phyloP scores from a whole-genome alignment of 92 coral and sea anemone genomes.

The Porites divaricata region DNA sequence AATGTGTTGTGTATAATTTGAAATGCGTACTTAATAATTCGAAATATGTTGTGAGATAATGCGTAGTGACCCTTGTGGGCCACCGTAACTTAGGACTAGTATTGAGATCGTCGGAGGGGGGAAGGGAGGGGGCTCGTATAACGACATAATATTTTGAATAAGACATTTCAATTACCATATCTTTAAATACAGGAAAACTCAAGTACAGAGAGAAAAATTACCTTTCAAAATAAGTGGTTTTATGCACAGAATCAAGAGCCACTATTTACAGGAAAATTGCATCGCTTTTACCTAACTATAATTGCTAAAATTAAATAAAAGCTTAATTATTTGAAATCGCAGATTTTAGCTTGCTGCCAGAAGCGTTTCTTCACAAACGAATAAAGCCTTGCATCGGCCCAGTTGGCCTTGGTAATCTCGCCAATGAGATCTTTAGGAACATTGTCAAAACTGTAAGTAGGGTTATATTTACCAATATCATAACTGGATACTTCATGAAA shows the following conservation, averaged over 20 bases:
- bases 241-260: neutral
- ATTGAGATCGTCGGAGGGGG: too few relatives aligned
- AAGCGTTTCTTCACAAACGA: slow-evolving; percentile 68
- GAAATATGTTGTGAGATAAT: too few relatives aligned
- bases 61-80: too few relatives aligned
- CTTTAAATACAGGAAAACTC: too few relatives aligned
- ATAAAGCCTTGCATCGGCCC: slow-evolving; percentile 85
- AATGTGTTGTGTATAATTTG: too few relatives aligned
- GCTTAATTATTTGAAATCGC: slow-evolving; percentile 52
- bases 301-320: too few relatives aligned
- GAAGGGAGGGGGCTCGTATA: too few relatives aligned
- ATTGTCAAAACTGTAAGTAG: slow-evolving; percentile 49
- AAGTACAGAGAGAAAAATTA: too few relatives aligned
- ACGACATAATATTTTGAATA: too few relatives aligned
- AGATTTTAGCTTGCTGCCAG: slow-evolving; percentile 77
- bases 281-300: neutral
- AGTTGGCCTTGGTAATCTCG: slow-evolving; percentile 64
- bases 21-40: too few relatives aligned
- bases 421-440: slow-evolving; percentile 59
- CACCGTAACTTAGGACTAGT: too few relatives aligned
- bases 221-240: neutral
- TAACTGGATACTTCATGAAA: slow-evolving; percentile 49
- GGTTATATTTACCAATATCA: slow-evolving; percentile 52
- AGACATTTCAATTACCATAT: too few relatives aligned
- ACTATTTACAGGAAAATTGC: neutral